Conservation (phyloP, 2,797 vertebrate species). For the Syndactyla subalaris region DNA sequence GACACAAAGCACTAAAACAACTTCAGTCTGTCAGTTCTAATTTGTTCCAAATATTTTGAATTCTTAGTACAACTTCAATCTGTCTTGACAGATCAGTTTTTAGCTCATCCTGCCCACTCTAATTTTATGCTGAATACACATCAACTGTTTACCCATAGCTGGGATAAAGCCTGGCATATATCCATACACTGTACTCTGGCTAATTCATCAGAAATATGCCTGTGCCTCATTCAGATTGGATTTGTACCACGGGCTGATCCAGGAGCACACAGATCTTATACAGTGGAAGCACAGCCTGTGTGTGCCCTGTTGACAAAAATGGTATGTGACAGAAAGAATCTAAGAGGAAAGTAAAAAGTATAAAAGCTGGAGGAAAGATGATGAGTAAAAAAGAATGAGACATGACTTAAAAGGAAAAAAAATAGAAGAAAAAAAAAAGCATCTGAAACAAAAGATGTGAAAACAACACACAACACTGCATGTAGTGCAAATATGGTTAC, state of each 20-base stretch:
- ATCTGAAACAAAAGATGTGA: background rate
- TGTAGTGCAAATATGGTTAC: background rate
- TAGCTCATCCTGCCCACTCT: slow-evolving; percentile 66
- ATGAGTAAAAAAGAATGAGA: background rate
- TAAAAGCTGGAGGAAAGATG: background rate
- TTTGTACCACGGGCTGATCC: background rate
- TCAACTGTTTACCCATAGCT: slow-evolving; percentile 60
- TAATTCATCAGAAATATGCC: slow-evolving; percentile 39
- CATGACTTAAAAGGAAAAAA: background rate
- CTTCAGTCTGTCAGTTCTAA: slow-evolving; percentile 70
- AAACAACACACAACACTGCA: fast-evolving
- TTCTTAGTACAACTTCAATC: slow-evolving; percentile 68
- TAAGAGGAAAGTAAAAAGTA: background rate
- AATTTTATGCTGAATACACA: slow-evolving; percentile 56
- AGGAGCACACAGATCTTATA: background rate
- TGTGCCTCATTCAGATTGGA: background rate
- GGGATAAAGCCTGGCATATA: slow-evolving; percentile 54
- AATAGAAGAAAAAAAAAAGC: too few relatives aligned
- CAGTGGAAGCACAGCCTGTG: fast-evolving
- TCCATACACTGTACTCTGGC: slow-evolving; percentile 5
- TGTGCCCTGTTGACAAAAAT: background rate
- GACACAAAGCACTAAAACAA: slow-evolving; percentile 65
- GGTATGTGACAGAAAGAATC: background rate
- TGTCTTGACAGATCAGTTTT: slow-evolving; percentile 72
- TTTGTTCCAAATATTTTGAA: slow-evolving; percentile 72